phyloP scores from a whole-genome alignment of 2,797 vertebrate species.

The Taeniopygia guttata region DNA sequence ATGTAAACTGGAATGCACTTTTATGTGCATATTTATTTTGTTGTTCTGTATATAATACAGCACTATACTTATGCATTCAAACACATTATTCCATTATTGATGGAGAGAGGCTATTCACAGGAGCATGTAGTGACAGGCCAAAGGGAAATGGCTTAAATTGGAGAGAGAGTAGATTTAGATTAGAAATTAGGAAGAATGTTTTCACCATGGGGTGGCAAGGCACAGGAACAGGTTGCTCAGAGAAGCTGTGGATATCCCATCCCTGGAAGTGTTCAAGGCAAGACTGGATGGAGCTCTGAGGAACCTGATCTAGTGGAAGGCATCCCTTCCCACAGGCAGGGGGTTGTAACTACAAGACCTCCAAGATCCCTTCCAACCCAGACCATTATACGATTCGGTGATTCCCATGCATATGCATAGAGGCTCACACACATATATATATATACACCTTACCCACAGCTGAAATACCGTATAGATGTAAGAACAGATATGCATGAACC shows the following conservation, averaged over 20 bases:
- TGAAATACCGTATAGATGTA: neutral
- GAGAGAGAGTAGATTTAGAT: neutral
- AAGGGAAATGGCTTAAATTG: neutral
- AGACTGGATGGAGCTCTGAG: neutral
- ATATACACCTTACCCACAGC: neutral
- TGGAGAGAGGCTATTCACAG: neutral
- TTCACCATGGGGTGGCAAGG: neutral
- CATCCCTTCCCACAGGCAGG: accelerated
- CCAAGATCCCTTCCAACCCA: neutral
- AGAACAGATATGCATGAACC: neutral
- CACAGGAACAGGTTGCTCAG: neutral
- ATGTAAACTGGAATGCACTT: neutral
- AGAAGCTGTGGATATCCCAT: neutral
- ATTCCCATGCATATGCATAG: neutral
- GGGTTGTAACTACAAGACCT: accelerated
- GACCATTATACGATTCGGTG: neutral
- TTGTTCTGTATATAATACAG: neutral
- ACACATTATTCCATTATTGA: neutral
- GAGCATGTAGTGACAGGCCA: neutral
- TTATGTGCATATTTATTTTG: neutral
- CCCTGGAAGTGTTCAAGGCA: neutral
- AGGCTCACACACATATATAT: no score
- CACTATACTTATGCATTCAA: neutral
- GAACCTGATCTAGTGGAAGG: neutral
- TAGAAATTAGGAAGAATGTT: neutral